phyloP scores from a whole-genome alignment of 2,113 vertebrate genomes.

The Sinocyclocheilus rhinocerous region DNA sequence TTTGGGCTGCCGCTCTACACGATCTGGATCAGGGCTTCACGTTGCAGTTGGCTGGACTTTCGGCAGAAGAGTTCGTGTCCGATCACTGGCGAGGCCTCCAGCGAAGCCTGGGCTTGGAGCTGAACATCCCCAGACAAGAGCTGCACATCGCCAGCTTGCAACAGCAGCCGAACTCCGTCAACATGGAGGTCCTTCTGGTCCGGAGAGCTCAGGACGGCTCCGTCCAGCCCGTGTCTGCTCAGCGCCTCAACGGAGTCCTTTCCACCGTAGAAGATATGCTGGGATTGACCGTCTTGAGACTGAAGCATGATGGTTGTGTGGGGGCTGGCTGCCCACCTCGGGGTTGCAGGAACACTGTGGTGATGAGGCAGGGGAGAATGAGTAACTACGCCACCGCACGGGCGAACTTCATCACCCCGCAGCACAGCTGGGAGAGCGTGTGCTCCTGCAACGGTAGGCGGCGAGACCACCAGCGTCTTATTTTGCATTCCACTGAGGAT shows the following conservation, averaged over 20 bases:
- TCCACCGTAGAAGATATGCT: constrained; percentile 80
- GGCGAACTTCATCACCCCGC: constrained; percentile 87
- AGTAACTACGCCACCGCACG: constrained; percentile 86
- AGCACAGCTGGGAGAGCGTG: constrained; percentile 83
- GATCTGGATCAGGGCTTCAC: constrained; percentile 81
- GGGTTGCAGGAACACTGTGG: constrained; percentile 83
- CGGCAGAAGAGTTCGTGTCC: constrained; percentile 88
- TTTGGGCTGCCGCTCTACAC: constrained; percentile 81
- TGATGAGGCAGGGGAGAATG: constrained; percentile 76
- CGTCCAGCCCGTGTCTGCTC: constrained; percentile 67
- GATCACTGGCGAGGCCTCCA: constrained; percentile 93
- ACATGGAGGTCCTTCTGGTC: constrained; percentile 84
- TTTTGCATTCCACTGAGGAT: constrained; percentile 53
- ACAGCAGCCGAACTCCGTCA: constrained; percentile 69
- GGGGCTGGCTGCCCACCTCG: constrained; percentile 78
- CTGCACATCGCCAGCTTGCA: constrained; percentile 92
- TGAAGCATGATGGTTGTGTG: constrained; percentile 80
- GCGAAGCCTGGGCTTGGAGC: constrained; percentile 78
- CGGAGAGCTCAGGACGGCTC: constrained; percentile 70
- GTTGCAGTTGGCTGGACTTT: constrained; percentile 79
- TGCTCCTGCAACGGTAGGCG: constrained; percentile 90
- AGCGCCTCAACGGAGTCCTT: constrained; percentile 72
- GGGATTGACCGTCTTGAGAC: constrained; percentile 80
- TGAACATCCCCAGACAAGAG: constrained; percentile 78
- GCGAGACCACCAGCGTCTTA: constrained; percentile 6